Evolutionary conservation across 2,888 invertebrate genomes (phyloP).

Genomic region (Sabellastarte sp.): DNA sequence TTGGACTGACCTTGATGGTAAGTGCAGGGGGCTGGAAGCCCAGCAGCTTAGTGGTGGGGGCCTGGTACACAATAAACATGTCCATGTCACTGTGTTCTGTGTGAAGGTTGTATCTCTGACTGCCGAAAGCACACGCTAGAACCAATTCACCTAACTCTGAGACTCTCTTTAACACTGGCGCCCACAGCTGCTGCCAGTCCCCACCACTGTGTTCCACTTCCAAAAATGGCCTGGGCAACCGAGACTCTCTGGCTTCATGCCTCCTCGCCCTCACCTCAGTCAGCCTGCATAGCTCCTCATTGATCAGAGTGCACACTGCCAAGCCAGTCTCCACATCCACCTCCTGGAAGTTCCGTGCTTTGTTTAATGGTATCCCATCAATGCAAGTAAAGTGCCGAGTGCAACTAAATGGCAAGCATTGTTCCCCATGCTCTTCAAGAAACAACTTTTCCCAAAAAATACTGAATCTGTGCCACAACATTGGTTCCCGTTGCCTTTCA

Average conservation of each 20-base stretch:
- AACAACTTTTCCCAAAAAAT: slow-evolving; percentile 18
- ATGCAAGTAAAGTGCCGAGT: slow-evolving; percentile 29
- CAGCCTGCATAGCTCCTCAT: slow-evolving; percentile 27
- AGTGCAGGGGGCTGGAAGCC: slow-evolving; percentile 44
- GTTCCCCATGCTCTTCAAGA: slow-evolving; percentile 38
- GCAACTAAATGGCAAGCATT: slow-evolving; percentile 35
- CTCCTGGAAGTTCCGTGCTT: slow-evolving; percentile 46
- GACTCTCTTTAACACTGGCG: slow-evolving; percentile 35
- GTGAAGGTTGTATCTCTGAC: slow-evolving; percentile 48
- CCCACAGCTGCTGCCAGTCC: slow-evolving; percentile 11
- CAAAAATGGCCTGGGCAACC: slow-evolving; percentile 35
- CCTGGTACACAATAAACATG: slow-evolving; percentile 49
- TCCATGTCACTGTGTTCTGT: slow-evolving; percentile 43
- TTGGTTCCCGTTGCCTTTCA: too few species aligned
- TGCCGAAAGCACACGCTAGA: slow-evolving; percentile 50
- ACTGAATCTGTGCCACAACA: too few species aligned
- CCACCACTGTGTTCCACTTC: slow-evolving; percentile 12
- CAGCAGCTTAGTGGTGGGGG: slow-evolving; percentile 36
- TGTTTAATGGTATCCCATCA: slow-evolving; percentile 37
- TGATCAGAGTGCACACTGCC: slow-evolving; percentile 34
- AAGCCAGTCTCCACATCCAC: slow-evolving; percentile 31
- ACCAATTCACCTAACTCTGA: slow-evolving; percentile 40
- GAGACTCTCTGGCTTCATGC: slow-evolving; percentile 19
- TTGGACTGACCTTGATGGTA: slow-evolving; percentile 41
- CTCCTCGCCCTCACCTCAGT: slow-evolving; percentile 22